phyloP scores from a whole-genome alignment of 1,140 invertebrate species.

The Physella acuta region DNA sequence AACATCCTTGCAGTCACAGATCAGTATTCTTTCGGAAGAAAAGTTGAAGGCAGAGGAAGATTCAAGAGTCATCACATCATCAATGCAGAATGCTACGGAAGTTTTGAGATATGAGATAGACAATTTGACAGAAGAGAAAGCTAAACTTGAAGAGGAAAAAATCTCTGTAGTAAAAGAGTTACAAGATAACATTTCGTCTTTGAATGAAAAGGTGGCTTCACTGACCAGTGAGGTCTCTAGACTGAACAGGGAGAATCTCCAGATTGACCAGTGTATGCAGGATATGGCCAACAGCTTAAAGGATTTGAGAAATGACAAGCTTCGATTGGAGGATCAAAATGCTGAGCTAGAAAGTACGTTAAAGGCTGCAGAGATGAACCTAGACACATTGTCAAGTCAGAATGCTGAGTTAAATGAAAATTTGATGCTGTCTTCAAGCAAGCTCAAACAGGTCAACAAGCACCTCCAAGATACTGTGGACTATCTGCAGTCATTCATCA shows the following conservation, averaged over 20 bases:
- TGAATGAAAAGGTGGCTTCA: slow-evolving; percentile 7
- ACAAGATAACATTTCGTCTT: background rate
- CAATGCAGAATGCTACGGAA: slow-evolving; percentile 14
- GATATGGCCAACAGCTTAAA: slow-evolving; percentile 7
- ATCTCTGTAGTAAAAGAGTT: background rate
- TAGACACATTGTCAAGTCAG: background rate
- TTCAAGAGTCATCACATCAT: background rate
- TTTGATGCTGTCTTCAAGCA: slow-evolving; percentile 9
- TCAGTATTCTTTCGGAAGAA: background rate
- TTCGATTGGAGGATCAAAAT: slow-evolving; percentile 12
- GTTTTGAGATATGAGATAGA: slow-evolving; percentile 8
- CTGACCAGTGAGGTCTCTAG: background rate
- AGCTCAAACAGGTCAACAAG: slow-evolving; percentile 15
- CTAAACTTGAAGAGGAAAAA: background rate
- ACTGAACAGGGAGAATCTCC: background rate
- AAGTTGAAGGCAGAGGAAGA: slow-evolving; percentile 2
- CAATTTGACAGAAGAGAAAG: slow-evolving; percentile 7
- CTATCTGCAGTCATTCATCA: slow-evolving; percentile 18
- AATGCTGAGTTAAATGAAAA: slow-evolving; percentile 9
- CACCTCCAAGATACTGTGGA: slow-evolving; percentile 23
- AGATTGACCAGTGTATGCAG: background rate
- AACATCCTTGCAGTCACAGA: background rate
- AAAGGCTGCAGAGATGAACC: background rate
- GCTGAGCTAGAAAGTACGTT: background rate
- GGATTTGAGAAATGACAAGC: slow-evolving; percentile 1